These are phyloP conservation scores for Enhydra lutris DNA, from an alignment of 2,113 vertebrate genomes.

Conservation along the genomic window DNA sequence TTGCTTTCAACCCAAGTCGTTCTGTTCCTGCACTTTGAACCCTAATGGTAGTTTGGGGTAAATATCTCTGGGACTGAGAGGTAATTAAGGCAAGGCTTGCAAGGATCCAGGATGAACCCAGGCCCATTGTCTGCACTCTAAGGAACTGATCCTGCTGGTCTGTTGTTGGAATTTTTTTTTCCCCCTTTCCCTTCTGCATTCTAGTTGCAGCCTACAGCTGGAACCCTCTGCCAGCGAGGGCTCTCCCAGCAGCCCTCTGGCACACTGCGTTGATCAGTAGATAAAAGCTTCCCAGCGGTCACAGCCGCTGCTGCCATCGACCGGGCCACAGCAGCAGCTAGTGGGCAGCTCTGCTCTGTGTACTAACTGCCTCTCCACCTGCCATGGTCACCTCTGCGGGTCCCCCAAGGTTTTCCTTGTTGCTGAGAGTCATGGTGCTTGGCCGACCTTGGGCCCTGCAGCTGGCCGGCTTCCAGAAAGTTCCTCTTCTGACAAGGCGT, in stretches of 20 bases:
- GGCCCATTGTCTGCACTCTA: constrained; percentile 46
- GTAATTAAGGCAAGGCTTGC: constrained; percentile 85
- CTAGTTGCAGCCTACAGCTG: constrained; percentile 76
- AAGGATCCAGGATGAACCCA: constrained; percentile 73
- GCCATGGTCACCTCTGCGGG: constrained; percentile 59
- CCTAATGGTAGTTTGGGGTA: constrained; percentile 82
- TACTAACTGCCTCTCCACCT: constrained; percentile 70
- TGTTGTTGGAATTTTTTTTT: background rate
- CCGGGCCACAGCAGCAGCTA: background rate
- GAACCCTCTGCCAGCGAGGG: constrained; percentile 81
- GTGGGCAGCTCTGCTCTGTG: background rate
- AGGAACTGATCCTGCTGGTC: constrained; percentile 64
- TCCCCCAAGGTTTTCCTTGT: constrained; percentile 68
- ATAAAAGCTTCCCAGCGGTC: constrained; percentile 74
- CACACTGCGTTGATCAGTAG: constrained; percentile 79
- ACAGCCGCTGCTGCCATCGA: constrained; percentile 26
- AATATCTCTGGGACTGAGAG: constrained; percentile 76
- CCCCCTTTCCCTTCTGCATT: constrained; percentile 72
- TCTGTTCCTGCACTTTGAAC: constrained; percentile 80
- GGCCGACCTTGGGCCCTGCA: constrained; percentile 66
- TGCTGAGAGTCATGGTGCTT: constrained; percentile 52
- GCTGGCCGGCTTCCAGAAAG: constrained; percentile 62
- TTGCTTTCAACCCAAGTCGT: constrained; percentile 86
- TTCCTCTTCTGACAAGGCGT: constrained; percentile 58
- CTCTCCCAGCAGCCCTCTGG: constrained; percentile 85